phyloP scores from a whole-genome alignment of 1,140 invertebrate genomes.

The Nasonia vitripennis region DNA sequence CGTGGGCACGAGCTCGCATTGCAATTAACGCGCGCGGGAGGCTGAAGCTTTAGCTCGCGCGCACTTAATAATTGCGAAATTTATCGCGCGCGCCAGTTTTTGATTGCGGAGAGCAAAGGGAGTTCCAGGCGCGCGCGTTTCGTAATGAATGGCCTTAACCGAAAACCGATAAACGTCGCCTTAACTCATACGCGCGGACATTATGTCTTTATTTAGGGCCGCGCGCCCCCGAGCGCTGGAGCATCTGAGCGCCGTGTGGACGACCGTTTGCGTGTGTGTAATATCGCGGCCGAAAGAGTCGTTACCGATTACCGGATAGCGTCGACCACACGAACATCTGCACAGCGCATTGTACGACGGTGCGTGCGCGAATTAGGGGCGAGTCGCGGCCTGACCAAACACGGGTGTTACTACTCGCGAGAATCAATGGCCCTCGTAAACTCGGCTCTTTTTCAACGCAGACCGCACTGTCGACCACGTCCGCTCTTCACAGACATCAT shows the following conservation, averaged over 20 bases:
- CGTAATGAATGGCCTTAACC: slow-evolving; percentile 50
- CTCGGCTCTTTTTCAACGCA: background rate
- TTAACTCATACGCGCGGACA: slow-evolving; percentile 49
- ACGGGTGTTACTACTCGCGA: slow-evolving; percentile 40
- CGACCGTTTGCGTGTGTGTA: background rate
- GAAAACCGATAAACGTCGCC: slow-evolving; percentile 52
- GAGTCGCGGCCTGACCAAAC: background rate
- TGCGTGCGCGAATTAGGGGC: too few relatives aligned
- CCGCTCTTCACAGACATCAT: too few relatives aligned
- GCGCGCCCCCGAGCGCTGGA: slow-evolving; percentile 7
- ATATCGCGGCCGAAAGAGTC: background rate
- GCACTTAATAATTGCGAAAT: slow-evolving; percentile 48
- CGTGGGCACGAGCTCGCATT: background rate
- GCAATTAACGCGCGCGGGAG: slow-evolving; percentile 14
- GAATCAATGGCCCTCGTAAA: background rate
- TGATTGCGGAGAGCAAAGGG: slow-evolving; percentile 35
- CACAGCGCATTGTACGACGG: too few relatives aligned
- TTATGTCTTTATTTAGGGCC: slow-evolving; percentile 46
- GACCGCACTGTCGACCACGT: background rate
- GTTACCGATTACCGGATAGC: too few relatives aligned
- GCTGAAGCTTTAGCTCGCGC: slow-evolving; percentile 10
- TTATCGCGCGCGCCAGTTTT: slow-evolving; percentile 46
- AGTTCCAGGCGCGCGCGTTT: background rate
- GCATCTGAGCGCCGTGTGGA: too few relatives aligned
- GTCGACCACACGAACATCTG: too few relatives aligned